Evolutionary conservation across 2,888 invertebrate genomes (phyloP).

Genomic region (Hypsopygia costalis): DNA sequence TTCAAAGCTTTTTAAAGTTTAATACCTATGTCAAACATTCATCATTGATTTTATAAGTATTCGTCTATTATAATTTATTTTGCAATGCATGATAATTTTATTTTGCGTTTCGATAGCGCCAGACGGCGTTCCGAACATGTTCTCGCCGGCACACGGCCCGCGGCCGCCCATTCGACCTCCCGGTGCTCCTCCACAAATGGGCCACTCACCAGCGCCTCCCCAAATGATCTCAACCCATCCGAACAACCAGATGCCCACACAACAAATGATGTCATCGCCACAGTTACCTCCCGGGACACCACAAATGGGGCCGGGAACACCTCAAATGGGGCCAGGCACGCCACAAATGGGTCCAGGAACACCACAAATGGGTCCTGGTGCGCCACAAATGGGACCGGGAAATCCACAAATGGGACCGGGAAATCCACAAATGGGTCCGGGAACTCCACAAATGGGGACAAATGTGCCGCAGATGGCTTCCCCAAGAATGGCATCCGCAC

Average conservation of each 20-base stretch:
- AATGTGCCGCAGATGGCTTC: slow-evolving; percentile 65
- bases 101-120: slow-evolving; percentile 68
- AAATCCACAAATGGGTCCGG: slow-evolving; percentile 39
- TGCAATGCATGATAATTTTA: slow-evolving; percentile 51
- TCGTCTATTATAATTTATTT: slow-evolving; percentile 20
- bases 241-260: slow-evolving; percentile 20
- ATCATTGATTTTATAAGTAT: slow-evolving; percentile 5
- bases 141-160: slow-evolving; percentile 63
- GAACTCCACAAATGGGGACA: slow-evolving; percentile 41
- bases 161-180: slow-evolving; percentile 55
- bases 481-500: slow-evolving; percentile 65
- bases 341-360: slow-evolving; percentile 45
- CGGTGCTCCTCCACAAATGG: slow-evolving; percentile 54
- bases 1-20: too few species aligned
- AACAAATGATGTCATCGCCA: slow-evolving; percentile 27
- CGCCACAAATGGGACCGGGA: slow-evolving; percentile 48
- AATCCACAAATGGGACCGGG: slow-evolving; percentile 43
- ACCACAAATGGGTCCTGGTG: slow-evolving; percentile 48
- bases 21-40: too few species aligned
- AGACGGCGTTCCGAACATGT: slow-evolving; percentile 73
- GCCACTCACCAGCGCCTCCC: slow-evolving; percentile 33
- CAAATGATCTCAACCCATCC: slow-evolving; percentile 32
- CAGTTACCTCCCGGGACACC: slow-evolving; percentile 36
- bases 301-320: slow-evolving; percentile 40
- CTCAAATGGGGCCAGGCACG: slow-evolving; percentile 41